Evolutionary conservation across 1,140 invertebrate species (phyloP), one percentile per base, ranked within the genome.

Genomic region (Drosophila melanica): DNA sequence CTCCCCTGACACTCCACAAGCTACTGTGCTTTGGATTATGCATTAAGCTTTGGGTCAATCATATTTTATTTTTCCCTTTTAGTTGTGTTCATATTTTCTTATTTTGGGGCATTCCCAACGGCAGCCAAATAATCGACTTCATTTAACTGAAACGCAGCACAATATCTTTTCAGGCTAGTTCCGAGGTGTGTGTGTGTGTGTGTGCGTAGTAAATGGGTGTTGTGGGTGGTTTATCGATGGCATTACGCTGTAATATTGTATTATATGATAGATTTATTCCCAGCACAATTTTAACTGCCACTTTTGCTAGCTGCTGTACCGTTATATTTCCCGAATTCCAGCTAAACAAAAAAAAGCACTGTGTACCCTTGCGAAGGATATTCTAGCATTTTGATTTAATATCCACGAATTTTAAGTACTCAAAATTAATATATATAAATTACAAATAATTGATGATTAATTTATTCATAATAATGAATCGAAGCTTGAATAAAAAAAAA

Each of bases 231-330:
- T 58, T 65, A 65, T 72, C 53, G 74, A 76, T 65, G 71, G 71
- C 72, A 84, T 85, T 85, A 85, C 81, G 81, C 65, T 77, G 66
- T 87, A 89, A 89, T 87, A 87, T 87, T 87, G 73, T 79, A 89
- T 87, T 89, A 89, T 86, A 89, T 84, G 84, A 87, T 89, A 74
- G 79, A 87, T 87, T 89, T 89, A 87, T 87, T 87, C 84, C 84
- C 84, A 87, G 76, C 73, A 84, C 84, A 89, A 87, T 89, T 89
- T 87, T 84, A 89, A 77, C 79, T 84, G 79, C 69, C 70, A 89
- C 79, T 87, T 84, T 77, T 86, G 74, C 59, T 53, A 12, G 12
- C 18, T 47, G 47, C 45, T 48, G 48, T 44, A 41, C 44, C 20
- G 53, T 51, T 75, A 41, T 50, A 44, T 33, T 58, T 45, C 16